Evolutionary conservation across 2,888 invertebrate genomes (phyloP).

Genomic region (Heliconius hortense): DNA sequence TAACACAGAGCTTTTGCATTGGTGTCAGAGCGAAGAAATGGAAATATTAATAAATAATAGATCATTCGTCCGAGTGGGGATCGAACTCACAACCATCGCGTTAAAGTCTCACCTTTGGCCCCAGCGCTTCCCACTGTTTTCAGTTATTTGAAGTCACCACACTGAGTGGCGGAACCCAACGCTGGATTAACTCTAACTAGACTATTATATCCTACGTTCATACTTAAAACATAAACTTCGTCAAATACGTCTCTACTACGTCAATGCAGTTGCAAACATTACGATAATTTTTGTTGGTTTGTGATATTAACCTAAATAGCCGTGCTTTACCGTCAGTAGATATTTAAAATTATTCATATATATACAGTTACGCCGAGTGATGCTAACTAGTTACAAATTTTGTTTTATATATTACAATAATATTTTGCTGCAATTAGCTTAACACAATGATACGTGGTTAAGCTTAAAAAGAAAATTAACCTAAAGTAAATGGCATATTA

Average conservation of each 20-base stretch:
- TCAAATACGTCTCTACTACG: background rate
- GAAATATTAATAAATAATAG: no score
- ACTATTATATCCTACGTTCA: no score
- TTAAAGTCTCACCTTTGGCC: no score
- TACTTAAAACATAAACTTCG: background rate
- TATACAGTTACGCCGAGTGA: background rate
- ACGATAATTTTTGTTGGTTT: background rate
- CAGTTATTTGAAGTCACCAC: no score
- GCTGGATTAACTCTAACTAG: no score
- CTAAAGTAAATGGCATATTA: background rate
- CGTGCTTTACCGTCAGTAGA: background rate
- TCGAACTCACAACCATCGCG: no score
- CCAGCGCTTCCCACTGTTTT: no score
- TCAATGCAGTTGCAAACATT: background rate
- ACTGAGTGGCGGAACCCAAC: no score
- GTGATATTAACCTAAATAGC: slow-evolving; percentile 3
- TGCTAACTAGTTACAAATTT: background rate
- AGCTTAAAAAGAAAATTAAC: background rate
- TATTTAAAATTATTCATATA: background rate
- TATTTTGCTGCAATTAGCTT: slow-evolving; percentile 3
- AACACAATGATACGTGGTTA: background rate
- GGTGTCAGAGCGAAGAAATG: no score
- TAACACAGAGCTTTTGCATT: no score
- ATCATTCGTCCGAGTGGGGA: no score
- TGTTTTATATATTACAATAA: background rate